A percentile compares a stretch with the other conserved stretches of the same genome.
phyloP scores from a whole-genome alignment of 2,888 invertebrate species.

The Morpho deidamia region DNA sequence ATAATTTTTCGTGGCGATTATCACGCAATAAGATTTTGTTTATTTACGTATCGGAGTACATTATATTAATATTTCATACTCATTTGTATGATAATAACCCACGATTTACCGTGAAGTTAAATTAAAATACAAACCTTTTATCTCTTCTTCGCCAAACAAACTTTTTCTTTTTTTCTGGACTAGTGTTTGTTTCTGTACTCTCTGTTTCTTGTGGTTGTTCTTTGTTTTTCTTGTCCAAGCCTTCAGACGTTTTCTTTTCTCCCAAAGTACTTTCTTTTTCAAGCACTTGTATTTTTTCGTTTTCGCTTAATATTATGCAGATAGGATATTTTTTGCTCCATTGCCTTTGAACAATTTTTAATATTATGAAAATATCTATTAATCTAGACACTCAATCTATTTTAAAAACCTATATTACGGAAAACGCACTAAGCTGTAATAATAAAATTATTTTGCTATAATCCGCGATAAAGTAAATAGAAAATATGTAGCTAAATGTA shows the following conservation, averaged over 20 bases:
- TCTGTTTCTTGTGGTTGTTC: conserved; percentile 53
- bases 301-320: conserved; percentile 81
- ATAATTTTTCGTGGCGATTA: no score
- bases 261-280: conserved; percentile 51
- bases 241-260: conserved; percentile 49
- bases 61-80: no score
- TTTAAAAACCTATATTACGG: neutral
- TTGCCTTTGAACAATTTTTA: conserved; percentile 58
- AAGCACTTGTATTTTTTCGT: conserved; percentile 65
- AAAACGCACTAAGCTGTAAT: no score
- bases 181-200: conserved; percentile 67
- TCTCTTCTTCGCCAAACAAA: conserved; percentile 66
- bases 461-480: no score
- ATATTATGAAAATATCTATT: conserved; percentile 5
- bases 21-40: no score
- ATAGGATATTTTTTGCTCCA: conserved; percentile 98
- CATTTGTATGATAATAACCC: no score
- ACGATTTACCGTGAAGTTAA: no score
- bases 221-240: conserved; percentile 48
- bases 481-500: no score
- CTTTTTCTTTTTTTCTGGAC: conserved; percentile 65
- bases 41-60: neutral
- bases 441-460: no score
- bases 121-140: conserved; percentile 46
- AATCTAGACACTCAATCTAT: conserved; percentile 3